Evolutionary conservation across 92 coral and sea anemone genomes (phyloP).

Genomic region (Palythoa grandis): DNA sequence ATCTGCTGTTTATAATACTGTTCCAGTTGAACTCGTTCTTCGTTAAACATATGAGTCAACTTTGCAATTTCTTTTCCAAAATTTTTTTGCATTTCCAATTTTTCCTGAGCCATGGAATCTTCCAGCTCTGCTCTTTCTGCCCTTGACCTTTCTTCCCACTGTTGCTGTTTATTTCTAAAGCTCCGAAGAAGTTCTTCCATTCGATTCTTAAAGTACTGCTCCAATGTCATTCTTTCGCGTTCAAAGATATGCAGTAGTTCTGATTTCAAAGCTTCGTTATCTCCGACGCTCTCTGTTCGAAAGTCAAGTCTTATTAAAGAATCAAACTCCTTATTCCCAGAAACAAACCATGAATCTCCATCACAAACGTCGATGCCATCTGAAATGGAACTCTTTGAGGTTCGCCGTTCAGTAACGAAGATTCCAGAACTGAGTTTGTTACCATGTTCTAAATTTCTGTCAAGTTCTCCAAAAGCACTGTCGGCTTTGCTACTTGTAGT

Average conservation of each 20-base stretch:
- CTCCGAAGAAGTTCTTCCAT: slow-evolving; percentile 77
- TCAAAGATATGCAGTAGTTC: slow-evolving; percentile 91
- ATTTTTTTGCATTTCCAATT: slow-evolving; percentile 84
- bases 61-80: slow-evolving; percentile 91
- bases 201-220: slow-evolving; percentile 77
- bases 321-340: slow-evolving; percentile 2
- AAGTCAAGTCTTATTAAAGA: slow-evolving; percentile 35
- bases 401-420: background rate
- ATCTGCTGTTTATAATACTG: slow-evolving; percentile 83
- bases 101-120: slow-evolving; percentile 77
- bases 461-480: slow-evolving; percentile 39
- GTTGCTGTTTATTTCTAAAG: slow-evolving; percentile 72
- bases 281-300: slow-evolving; percentile 48
- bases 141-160: slow-evolving; percentile 79
- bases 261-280: slow-evolving; percentile 76
- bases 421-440: background rate
- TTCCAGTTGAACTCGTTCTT: slow-evolving; percentile 84
- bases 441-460: slow-evolving; percentile 4
- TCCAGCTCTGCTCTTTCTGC: slow-evolving; percentile 79
- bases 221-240: slow-evolving; percentile 80
- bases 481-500: slow-evolving; percentile 31
- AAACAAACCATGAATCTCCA: slow-evolving; percentile 13
- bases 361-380: slow-evolving; percentile 12
- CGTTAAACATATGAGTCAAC: slow-evolving; percentile 85
- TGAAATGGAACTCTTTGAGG: background rate